These are phyloP conservation scores for Tricholauxania praeusta DNA, from an alignment of 2,888 invertebrate species.

Conservation along the genomic window DNA sequence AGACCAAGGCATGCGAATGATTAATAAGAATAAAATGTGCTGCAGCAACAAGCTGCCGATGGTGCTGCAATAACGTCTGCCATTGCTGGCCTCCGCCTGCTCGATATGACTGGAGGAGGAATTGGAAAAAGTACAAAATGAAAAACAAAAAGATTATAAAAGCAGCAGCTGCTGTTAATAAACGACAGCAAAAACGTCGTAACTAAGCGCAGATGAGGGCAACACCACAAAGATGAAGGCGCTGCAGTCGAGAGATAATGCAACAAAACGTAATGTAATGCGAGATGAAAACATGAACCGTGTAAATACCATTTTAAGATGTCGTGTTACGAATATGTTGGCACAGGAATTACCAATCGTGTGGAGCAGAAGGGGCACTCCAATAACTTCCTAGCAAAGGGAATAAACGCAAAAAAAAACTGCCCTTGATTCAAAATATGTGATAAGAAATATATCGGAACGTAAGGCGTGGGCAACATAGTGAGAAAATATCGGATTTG, in stretches of 20 bases:
- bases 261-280: conserved; percentile 29
- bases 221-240: conserved; percentile 1
- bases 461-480: neutral
- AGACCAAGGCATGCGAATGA: conserved; percentile 28
- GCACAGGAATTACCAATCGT: conserved; percentile 23
- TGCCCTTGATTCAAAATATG: conserved; percentile 18
- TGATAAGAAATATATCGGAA: conserved; percentile 16
- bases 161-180: conserved; percentile 32
- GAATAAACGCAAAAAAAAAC: conserved; percentile 23
- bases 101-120: neutral
- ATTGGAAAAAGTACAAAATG: neutral
- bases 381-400: conserved; percentile 8
- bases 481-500: neutral
- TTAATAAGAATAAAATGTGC: conserved; percentile 39
- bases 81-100: neutral
- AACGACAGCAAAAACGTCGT: conserved; percentile 26
- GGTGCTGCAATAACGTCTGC: neutral
- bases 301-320: conserved; percentile 38
- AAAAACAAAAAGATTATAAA: neutral
- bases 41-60: conserved; percentile 25
- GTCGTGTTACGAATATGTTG: conserved; percentile 37
- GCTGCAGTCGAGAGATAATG: conserved; percentile 16
- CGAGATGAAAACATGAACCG: conserved; percentile 38
- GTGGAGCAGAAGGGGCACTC: conserved; percentile 49
- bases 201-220: neutral